Percentiles rank a stretch among this genome's conserved stretches.
Evolutionary conservation across 1,140 invertebrate species (phyloP).

Genomic region (Metaphire vulgaris): DNA sequence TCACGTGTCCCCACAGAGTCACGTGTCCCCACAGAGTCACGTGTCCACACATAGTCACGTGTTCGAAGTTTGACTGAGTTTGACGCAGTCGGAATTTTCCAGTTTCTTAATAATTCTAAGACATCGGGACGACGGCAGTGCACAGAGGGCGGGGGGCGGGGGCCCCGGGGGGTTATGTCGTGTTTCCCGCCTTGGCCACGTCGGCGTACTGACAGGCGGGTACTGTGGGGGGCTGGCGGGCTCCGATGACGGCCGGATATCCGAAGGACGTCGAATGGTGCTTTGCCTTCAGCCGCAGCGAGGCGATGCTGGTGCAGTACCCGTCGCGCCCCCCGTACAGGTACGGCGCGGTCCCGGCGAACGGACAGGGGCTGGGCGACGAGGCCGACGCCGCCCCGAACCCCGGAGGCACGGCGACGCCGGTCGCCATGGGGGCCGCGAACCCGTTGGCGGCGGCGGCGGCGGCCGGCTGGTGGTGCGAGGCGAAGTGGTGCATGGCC

Average conservation of each 20-base stretch:
- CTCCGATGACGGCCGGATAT: not conserved
- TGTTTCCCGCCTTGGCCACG: not conserved
- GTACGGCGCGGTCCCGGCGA: not conserved
- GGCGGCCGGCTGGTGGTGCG: not conserved
- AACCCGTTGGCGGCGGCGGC: not conserved
- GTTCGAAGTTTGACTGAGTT: too few relatives aligned
- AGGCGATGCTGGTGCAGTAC: not conserved
- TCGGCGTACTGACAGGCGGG: not conserved
- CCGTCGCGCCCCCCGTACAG: not conserved
- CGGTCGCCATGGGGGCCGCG: not conserved
- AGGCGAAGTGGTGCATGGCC: not conserved
- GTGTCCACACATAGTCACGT: too few relatives aligned
- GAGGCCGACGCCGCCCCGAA: not conserved
- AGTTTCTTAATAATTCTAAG: too few relatives aligned
- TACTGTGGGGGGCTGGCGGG: not conserved
- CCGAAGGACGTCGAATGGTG: not conserved
- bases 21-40: too few relatives aligned
- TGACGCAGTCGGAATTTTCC: too few relatives aligned
- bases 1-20: too few relatives aligned
- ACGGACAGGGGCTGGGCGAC: not conserved
- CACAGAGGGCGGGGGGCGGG: too few relatives aligned
- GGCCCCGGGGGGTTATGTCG: too few relatives aligned
- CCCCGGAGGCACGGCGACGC: not conserved
- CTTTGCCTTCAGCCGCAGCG: not conserved
- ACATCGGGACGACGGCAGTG: too few relatives aligned